These are phyloP conservation scores for Eupeodes latifasciatus DNA, from an alignment of 2,888 invertebrate genomes.

Conservation along the genomic window DNA sequence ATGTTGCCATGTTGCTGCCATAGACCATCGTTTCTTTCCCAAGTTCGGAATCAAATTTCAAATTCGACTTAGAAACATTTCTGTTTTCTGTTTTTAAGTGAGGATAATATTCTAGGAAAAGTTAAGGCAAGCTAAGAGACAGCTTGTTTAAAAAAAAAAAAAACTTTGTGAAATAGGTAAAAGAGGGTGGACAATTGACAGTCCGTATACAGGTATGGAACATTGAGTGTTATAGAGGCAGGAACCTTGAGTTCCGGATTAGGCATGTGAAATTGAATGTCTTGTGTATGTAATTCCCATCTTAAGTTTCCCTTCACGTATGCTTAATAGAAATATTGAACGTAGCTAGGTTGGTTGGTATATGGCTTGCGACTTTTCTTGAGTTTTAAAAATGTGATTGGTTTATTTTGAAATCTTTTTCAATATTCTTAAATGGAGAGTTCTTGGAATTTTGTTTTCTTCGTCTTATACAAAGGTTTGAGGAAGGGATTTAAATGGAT, in stretches of 20 bases:
- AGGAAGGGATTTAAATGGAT: conserved; percentile 36
- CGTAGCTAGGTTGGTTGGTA: too few relatives aligned
- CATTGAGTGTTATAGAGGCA: too few relatives aligned
- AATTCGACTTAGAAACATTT: conserved; percentile 38
- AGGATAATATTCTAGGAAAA: conserved; percentile 17
- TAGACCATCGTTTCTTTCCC: too few relatives aligned
- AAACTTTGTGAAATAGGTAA: not conserved
- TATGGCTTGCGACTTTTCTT: not conserved
- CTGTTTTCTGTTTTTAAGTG: conserved; percentile 8
- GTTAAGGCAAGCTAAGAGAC: not conserved
- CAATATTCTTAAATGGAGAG: conserved; percentile 10
- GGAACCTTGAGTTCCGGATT: conserved; percentile 58
- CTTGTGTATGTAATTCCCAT: conserved; percentile 51
- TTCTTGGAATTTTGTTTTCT: not conserved
- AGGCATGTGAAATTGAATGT: conserved; percentile 65
- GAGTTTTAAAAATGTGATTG: not conserved
- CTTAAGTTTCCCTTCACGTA: conserved; percentile 45
- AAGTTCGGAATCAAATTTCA: conserved; percentile 62
- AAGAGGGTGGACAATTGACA: conserved; percentile 37
- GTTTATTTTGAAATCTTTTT: conserved; percentile 47
- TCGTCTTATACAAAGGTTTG: not conserved
- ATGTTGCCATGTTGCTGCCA: not conserved
- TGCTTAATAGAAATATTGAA: too few relatives aligned
- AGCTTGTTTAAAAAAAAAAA: not conserved
- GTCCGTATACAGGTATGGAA: not conserved